phyloP scores from a whole-genome alignment of 2,888 invertebrate genomes.

The Epistrophe grossulariae region DNA sequence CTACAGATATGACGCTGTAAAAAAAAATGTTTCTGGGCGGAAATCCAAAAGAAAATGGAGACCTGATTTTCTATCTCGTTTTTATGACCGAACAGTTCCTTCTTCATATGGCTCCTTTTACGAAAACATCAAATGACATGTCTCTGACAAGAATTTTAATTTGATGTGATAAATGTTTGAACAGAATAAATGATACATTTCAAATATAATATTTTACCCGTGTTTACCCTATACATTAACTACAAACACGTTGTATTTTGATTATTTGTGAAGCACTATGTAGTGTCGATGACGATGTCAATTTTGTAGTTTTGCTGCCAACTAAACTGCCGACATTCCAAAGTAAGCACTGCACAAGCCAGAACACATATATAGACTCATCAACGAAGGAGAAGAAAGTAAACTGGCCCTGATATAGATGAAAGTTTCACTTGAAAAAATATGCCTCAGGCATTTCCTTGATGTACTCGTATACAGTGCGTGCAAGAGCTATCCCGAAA shows the following conservation, averaged over 20 bases:
- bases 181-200: neutral
- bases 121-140: no score
- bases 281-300: conserved; percentile 6
- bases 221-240: neutral
- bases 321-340: neutral
- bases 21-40: no score
- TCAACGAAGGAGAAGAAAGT: conserved; percentile 68
- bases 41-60: no score
- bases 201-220: neutral
- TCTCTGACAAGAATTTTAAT: no score
- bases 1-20: no score
- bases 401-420: conserved; percentile 67
- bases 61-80: no score
- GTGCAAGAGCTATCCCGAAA: conserved; percentile 29
- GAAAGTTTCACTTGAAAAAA: conserved; percentile 57
- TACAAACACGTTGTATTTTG: conserved; percentile 14
- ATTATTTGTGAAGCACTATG: conserved; percentile 11
- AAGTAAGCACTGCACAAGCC: neutral
- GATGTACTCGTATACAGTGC: conserved; percentile 6
- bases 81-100: no score
- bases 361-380: neutral
- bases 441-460: conserved; percentile 43
- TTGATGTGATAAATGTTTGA: no score
- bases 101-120: no score
- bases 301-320: conserved; percentile 16